Base-by-base conservation (phyloP, 2,797 vertebrate species). In the Astyanax mexicanus region DNA sequence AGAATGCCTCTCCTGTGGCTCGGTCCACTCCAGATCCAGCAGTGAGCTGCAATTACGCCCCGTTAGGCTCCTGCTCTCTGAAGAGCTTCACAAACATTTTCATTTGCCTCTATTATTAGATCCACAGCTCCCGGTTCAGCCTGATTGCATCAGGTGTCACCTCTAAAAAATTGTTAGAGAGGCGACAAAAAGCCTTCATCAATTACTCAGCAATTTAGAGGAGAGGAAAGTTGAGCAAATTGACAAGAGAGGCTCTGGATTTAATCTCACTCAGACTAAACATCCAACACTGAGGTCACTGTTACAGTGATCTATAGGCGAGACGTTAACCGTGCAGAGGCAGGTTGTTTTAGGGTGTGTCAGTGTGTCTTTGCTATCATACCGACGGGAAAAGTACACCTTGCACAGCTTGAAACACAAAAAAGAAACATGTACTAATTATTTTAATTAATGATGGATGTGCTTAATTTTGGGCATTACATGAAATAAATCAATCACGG, bases 91-190 rank as follows among this genome's bases (percentile, higher is more conserved):
- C 29, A 35, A 58, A 58, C 55, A 58, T 58, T 58, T 58, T 58
- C 27, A 58, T 58, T 58, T 19, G 55, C 29, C 55, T 32, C 55
- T n/a, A 8, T 58, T 58, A 58, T 58, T 19, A 58, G 29, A 58
- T 58, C n/a, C 58, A 8, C 15, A 8, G 6, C 55, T 58, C 25
- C 25, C 12, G 12, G 12, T 58, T 35, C 29, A 61, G 37, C 17
- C 17, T 19, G 57, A 61, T 37, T 61, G 57, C 57, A 38, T 61
- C 61, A 38, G 32, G 32, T 61, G 57, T 61, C 57, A 58, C 55
- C 55, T 58, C 55, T 58, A 35, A 58, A 61, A 38, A 61, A 37
- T 29, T 11, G 15, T 3, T 9, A 19, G 32, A 6, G 57, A 5
- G 32, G 17, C 12, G n/a, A 61, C 17, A 37, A 32, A 37, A 38